phyloP scores from a whole-genome alignment of 2,113 vertebrate species.

The Hymenochirus boettgeri region DNA sequence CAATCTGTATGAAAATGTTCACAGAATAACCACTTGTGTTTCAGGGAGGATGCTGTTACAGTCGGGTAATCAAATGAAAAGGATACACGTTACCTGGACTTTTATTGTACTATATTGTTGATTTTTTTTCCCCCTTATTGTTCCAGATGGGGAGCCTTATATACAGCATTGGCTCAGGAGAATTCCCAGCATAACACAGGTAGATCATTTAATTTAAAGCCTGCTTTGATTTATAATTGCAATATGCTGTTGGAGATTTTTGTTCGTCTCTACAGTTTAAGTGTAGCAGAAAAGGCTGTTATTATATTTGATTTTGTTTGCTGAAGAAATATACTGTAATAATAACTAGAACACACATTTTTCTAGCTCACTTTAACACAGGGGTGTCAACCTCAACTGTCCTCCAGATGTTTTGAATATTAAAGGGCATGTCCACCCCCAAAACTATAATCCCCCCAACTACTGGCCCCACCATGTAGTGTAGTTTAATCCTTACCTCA shows the following conservation, averaged over 20 bases:
- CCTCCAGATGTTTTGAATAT: too few species aligned
- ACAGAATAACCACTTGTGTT: background rate
- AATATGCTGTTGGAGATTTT: background rate
- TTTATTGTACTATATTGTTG: background rate
- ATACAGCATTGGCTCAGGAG: background rate
- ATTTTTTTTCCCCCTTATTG: background rate
- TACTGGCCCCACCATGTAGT: too few species aligned
- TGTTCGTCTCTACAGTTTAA: too few species aligned
- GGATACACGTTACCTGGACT: background rate
- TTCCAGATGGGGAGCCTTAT: conserved; percentile 14
- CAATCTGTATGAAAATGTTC: background rate
- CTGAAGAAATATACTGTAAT: too few species aligned
- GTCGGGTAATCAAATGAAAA: background rate
- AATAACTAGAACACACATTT: too few species aligned
- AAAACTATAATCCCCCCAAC: too few species aligned
- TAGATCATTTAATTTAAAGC: background rate
- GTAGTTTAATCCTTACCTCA: too few species aligned
- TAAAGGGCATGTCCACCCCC: too few species aligned
- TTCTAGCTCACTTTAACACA: too few species aligned
- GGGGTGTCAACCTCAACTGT: too few species aligned
- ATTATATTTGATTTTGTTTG: too few species aligned
- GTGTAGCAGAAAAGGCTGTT: too few species aligned
- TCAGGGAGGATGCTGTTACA: background rate
- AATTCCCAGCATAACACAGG: background rate
- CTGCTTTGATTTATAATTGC: background rate